phyloP scores from a whole-genome alignment of 2,797 vertebrate genomes.

The Silurus lanzhouensis region DNA sequence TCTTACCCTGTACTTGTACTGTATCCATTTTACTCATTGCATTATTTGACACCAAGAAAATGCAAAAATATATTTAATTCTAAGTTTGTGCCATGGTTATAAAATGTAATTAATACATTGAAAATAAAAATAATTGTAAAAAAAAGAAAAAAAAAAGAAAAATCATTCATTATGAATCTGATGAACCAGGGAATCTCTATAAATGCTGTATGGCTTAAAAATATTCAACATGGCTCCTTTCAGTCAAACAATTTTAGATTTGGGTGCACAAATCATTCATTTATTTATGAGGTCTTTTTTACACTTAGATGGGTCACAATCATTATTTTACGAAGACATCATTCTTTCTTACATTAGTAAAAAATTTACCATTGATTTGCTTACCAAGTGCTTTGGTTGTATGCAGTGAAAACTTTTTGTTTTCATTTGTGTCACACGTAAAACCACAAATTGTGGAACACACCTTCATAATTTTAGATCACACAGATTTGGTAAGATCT shows the following conservation, averaged over 20 bases:
- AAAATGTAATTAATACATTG: too few species aligned
- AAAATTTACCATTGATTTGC: too few species aligned
- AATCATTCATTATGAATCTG: neutral
- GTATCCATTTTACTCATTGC: too few species aligned
- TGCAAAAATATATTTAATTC: too few species aligned
- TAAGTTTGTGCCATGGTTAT: too few species aligned
- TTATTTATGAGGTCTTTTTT: neutral
- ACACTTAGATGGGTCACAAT: neutral
- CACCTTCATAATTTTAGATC: constrained; percentile 3
- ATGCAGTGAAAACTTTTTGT: neutral
- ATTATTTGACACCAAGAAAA: too few species aligned
- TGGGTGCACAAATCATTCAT: neutral
- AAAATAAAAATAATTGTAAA: too few species aligned
- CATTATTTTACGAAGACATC: neutral
- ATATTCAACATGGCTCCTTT: neutral
- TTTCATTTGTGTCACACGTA: neutral
- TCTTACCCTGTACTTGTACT: too few species aligned
- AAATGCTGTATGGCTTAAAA: neutral
- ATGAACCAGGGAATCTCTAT: neutral
- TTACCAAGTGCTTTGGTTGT: neutral
- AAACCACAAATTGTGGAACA: constrained; percentile 1
- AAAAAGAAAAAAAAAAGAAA: too few species aligned
- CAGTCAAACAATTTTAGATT: neutral
- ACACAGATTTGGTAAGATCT: neutral
- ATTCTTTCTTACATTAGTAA: neutral